Base-by-base conservation (phyloP, 2,113 vertebrate genomes). In the Oplegnathus fasciatus region DNA sequence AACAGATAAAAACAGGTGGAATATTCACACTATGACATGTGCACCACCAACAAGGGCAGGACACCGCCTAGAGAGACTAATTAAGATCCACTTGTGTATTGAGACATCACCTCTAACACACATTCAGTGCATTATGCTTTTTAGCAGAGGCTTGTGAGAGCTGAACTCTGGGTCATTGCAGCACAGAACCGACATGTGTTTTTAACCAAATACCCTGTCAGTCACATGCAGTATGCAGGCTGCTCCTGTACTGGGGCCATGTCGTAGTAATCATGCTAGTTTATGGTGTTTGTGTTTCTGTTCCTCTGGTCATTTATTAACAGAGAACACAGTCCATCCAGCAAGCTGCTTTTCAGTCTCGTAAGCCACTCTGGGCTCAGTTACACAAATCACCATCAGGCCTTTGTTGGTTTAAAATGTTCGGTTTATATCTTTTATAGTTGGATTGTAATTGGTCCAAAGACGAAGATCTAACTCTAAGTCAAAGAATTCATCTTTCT, bases 231-330 rank as follows among this genome's bases (percentile, higher is more conserved):
- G 30, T 5, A 3, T 42, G 77, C 55, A 26, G 71, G 17, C 76
- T 57, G 62, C 64, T 80, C 60, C 58, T 46, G 7, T 9, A 24
- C 70, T 30, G 37, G 26, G 46, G 32, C 65, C 64, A 42, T 61
- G 57, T 74, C 34, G 17, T 75, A 70, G 80, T 54, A 34, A 87
- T 85, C 81, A 68, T 80, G 71, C 69, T 81, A 72, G 69, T 93
- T 90, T 90, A 91, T 88, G 83, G 48, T 93, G 86, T 93, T 93
- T 88, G 90, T 83, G 78, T 91, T 91, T 78, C 86, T 80, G 62
- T 78, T 86, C 73, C 69, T 69, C 78, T 66, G 61, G 88, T 91
- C 84, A 90, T 78, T 92, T 44, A 93, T 93, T 94, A 92, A 93
- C 93, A 90, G 88, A 86, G 85, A 87, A 74, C 85, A 91, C 89